Conservation (phyloP, 2,113 vertebrate genomes). For the Phaethon lepturus region DNA sequence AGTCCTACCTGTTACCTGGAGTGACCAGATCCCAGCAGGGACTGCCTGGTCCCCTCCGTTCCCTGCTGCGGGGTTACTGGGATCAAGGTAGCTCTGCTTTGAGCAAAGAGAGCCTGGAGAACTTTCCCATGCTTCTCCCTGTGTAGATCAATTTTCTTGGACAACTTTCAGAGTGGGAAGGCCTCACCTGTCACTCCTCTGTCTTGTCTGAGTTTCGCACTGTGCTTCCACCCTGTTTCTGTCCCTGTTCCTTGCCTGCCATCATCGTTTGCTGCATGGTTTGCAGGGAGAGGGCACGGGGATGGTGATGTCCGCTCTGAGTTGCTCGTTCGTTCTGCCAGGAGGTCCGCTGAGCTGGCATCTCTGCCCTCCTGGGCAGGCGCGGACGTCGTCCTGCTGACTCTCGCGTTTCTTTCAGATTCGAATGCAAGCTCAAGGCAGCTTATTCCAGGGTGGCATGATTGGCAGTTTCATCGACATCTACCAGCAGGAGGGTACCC, state of each 20-base stretch:
- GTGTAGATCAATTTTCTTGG: neutral
- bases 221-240: neutral
- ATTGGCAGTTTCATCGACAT: constrained; percentile 97
- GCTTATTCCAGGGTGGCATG: constrained; percentile 94
- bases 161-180: neutral
- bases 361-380: neutral
- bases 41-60: neutral
- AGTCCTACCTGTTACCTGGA: accelerated
- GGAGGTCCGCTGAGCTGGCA: neutral
- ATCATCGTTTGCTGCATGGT: accelerated
- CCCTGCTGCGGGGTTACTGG: neutral
- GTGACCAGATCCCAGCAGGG: neutral
- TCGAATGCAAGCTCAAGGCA: constrained; percentile 96
- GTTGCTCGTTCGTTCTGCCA: neutral
- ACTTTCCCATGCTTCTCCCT: accelerated
- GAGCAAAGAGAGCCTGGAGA: neutral
- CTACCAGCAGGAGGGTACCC: constrained; percentile 95
- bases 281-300: neutral
- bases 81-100: neutral
- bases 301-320: neutral
- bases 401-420: constrained; percentile 78
- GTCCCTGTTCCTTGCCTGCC: neutral
- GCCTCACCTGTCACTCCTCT: neutral
- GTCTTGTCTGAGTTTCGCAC: too few species aligned
- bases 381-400: neutral